A percentile compares a stretch with the other conserved stretches of the same genome.
Evolutionary conservation across 2,797 vertebrate genomes (phyloP).

Genomic region (Neopelma chrysocephalum): DNA sequence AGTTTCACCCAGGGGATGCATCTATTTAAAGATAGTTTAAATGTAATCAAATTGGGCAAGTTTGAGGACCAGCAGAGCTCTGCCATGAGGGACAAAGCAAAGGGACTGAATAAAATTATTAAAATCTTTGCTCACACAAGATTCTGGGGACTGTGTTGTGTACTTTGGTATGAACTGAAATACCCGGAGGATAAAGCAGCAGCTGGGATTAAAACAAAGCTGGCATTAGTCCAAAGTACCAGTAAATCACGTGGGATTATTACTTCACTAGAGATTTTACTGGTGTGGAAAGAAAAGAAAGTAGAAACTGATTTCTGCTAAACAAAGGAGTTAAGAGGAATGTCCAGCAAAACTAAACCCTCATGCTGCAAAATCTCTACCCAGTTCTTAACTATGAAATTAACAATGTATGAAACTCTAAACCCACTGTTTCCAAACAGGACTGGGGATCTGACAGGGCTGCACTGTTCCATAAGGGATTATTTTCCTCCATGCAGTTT

Average conservation of each 20-base stretch:
- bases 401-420: background rate
- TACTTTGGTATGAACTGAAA: constrained; percentile 13
- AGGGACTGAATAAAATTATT: background rate
- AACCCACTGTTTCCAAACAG: background rate
- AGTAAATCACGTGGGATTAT: background rate
- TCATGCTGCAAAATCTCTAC: background rate
- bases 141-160: background rate
- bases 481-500: background rate
- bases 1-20: constrained; percentile 45
- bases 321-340: background rate
- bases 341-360: background rate
- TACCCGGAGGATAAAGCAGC: constrained; percentile 14
- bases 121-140: background rate
- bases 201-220: constrained; percentile 41
- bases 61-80: constrained; percentile 40
- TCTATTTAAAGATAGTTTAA: constrained; percentile 54
- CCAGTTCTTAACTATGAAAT: background rate
- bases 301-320: background rate
- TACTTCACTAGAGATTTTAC: background rate
- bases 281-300: background rate
- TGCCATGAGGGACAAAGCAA: constrained; percentile 8
- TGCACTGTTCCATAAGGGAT: background rate
- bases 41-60: constrained; percentile 55
- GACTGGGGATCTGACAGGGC: background rate
- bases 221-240: background rate